phyloP scores from a whole-genome alignment of 2,113 vertebrate species.

The Archocentrus centrarchus region DNA sequence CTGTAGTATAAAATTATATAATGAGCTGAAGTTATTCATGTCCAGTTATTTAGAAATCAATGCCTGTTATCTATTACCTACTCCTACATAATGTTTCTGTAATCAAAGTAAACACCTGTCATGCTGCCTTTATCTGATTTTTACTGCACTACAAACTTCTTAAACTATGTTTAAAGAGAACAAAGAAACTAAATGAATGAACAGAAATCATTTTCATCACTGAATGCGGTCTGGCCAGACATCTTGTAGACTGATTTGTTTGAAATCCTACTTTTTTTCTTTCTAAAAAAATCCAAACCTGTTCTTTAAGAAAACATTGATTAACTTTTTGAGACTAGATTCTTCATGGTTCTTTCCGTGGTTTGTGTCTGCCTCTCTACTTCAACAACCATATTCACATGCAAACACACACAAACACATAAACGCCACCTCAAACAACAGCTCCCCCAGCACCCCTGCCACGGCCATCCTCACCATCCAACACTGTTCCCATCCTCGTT shows the following conservation, averaged over 20 bases:
- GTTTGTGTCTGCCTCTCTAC: background rate
- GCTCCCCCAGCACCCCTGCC: conserved; percentile 39
- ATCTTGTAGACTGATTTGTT: background rate
- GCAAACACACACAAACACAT: conserved; percentile 26
- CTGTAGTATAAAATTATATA: no score
- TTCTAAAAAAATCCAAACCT: background rate
- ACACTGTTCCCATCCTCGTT: conserved; percentile 62
- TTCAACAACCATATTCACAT: conserved; percentile 23
- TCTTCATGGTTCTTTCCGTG: background rate
- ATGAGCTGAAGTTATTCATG: no score
- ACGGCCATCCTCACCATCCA: conserved; percentile 35
- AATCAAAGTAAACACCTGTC: no score
- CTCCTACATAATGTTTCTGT: no score
- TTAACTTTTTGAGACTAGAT: background rate
- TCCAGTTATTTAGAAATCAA: no score
- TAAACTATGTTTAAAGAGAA: no score
- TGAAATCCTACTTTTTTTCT: background rate
- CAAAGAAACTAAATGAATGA: no score
- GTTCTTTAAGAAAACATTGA: conserved; percentile 7
- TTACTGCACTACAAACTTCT: no score
- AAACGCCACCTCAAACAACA: conserved; percentile 39
- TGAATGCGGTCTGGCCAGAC: background rate
- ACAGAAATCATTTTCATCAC: background rate
- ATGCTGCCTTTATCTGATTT: no score
- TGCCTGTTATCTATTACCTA: no score